Base-by-base conservation (phyloP, 2,797 vertebrate species). In the Periparus ater region DNA sequence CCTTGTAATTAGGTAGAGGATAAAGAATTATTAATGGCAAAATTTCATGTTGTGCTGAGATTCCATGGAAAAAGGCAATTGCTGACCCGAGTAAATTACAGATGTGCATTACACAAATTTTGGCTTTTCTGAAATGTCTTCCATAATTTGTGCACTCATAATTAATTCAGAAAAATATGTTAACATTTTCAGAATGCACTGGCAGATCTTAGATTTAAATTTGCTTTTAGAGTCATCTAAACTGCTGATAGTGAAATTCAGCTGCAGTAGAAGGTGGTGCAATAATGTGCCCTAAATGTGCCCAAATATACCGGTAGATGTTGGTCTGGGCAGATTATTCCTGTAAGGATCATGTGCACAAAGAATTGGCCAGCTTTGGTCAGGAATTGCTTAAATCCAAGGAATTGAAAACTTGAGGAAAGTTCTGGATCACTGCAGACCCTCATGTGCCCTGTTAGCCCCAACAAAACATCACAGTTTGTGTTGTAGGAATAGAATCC, bases 401-500 rank as follows among this genome's bases (percentile, higher is more conserved):
- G 65, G 38, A 61, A 88, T 84, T 38, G 38, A 75, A 87, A 89
- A 70, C 36, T 42, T 48, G 40, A 90, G 76, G 83, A 44, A 27
- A 27, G 25, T 73, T 91, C 47, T 95, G 72, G 68, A 77, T 45
- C 1, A 1, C 48, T 72, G 71, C 65, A 95, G 77, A 48, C 8
- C 29, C 54, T 54, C 38, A 17, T 5, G 58, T 77, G 38, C 66
- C 42, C 60, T 17, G 61, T 67, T 72, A 88, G 55, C 68, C 75
- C 57, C 80, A 85, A 62, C 32, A 63, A 30, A 94, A 38, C 47
- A 51, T 44, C 71, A 11, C 48, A 47, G 51, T 50, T 84, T 1
- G 20, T 94, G 54, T 73, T 83, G 61, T 48, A 79, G 75, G 74
- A 95, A 79, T 3, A 57, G 55, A 82, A 91, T 88, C 88, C 89